phyloP scores from a whole-genome alignment of 2,888 invertebrate genomes.

The Apamea anceps region DNA sequence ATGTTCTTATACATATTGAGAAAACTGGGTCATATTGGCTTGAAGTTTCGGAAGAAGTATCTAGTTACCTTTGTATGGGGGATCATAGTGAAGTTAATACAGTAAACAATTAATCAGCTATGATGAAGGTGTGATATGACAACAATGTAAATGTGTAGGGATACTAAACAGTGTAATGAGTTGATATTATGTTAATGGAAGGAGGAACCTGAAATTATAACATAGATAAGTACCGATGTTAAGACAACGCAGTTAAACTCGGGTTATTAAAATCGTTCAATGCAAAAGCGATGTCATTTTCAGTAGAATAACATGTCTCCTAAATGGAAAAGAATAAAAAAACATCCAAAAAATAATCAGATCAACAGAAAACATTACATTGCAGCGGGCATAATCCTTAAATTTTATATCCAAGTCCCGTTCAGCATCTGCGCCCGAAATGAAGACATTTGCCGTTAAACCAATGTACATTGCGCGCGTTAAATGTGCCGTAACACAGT shows the following conservation, averaged over 20 bases:
- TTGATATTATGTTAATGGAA: conserved; percentile 14
- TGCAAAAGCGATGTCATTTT: neutral
- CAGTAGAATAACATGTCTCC: conserved; percentile 4
- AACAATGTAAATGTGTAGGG: conserved; percentile 49
- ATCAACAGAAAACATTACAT: conserved; percentile 49
- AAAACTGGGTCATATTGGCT: conserved; percentile 58
- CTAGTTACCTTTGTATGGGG: conserved; percentile 68
- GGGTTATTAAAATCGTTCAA: neutral
- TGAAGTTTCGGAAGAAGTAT: conserved; percentile 58
- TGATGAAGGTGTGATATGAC: conserved; percentile 75
- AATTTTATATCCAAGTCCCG: conserved; percentile 67
- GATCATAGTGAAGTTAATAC: conserved; percentile 62
- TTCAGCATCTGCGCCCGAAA: conserved; percentile 66
- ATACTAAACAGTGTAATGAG: conserved; percentile 17
- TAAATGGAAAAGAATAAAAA: conserved; percentile 9
- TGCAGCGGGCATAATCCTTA: conserved; percentile 64
- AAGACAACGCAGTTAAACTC: neutral
- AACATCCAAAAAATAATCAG: conserved; percentile 34
- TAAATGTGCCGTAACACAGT: conserved; percentile 59
- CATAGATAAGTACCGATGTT: neutral
- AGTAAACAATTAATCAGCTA: conserved; percentile 80
- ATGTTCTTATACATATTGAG: conserved; percentile 50
- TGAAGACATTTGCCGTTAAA: conserved; percentile 68
- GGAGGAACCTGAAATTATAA: neutral
- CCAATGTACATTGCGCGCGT: conserved; percentile 61